Base-by-base conservation (phyloP, 2,113 vertebrate species). In the Chitala chitala region DNA sequence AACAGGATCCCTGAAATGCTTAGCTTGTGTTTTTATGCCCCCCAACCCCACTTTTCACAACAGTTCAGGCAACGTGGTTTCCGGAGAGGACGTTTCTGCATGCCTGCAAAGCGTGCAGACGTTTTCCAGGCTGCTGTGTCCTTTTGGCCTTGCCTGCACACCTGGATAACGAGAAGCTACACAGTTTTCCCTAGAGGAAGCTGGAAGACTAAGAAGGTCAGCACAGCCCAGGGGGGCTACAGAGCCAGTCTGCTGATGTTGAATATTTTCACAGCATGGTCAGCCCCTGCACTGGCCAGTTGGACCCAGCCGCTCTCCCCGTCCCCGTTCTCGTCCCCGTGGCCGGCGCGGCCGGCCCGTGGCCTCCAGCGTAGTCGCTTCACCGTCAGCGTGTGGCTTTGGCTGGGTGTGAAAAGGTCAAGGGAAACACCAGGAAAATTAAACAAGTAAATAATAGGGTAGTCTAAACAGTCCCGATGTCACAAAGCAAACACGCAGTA, bases 191-290 rank as follows among this genome's bases (percentile, higher is more conserved):
- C 50, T n/a, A n/a, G 44, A 46, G 15, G 15, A 13, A 1, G 1
- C 15, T 1, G 9, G 50, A 15, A 12, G 9, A 4, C 15, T 5
- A 44, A 7, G n/a, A 8, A 20, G 8, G 17, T 2, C 20, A 44
- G 66, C 24, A 26, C 48, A 12, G 50, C 10, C 3, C 10, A 8
- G 38, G n/a, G 42, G 36, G 38, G 77, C 82, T 90, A 87, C 82
- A 89, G 84, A 79, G 83, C 71, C 77, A 46, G 71, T 75, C 78
- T 88, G 86, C 93, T 90, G 86, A 98, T 78, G 83, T 82, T 93
- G 86, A 95, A 92, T 89, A 98, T 94, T 89, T 94, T 99, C 87
- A 99, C 91, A 65, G 86, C 85, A 74, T 94, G 90, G 90, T 99
- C 96, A 2, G 91, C 91, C 53, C 95, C 88, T 80, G 94, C 95